Evolutionary conservation across 23 tunicate species (phyloP).

Genomic region (Styela clava): DNA sequence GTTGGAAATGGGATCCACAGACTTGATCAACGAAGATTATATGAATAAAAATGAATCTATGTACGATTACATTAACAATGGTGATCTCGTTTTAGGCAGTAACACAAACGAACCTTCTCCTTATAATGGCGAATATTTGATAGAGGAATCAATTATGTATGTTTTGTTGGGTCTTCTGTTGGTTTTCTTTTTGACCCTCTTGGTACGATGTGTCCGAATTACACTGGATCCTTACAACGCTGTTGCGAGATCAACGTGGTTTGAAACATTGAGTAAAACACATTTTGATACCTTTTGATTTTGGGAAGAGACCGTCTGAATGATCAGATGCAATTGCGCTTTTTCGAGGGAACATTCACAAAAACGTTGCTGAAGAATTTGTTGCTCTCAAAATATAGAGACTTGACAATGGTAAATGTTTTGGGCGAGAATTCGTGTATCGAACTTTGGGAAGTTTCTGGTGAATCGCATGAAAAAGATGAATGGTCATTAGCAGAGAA

Average conservation of each 20-base stretch:
- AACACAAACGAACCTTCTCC: background rate
- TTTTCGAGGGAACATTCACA: no score
- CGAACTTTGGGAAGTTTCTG: no score
- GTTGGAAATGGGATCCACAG: no score
- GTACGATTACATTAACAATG: background rate
- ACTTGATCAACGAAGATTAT: no score
- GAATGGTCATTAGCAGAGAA: no score
- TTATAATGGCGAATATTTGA: background rate
- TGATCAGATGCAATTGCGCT: no score
- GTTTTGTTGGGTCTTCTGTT: conserved; percentile 42
- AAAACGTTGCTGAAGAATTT: no score
- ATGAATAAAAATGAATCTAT: background rate
- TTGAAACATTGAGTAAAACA: conserved; percentile 66
- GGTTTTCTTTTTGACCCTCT: conserved; percentile 39
- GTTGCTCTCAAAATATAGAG: no score
- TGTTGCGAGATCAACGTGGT: conserved; percentile 81
- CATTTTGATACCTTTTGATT: conserved; percentile 32
- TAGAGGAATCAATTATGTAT: conserved; percentile 70
- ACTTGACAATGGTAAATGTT: no score
- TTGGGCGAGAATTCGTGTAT: no score
- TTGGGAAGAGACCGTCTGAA: no score
- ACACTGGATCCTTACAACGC: conserved; percentile 88
- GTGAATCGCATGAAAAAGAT: no score
- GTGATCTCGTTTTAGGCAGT: background rate
- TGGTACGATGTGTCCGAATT: conserved; percentile 68